Evolutionary conservation across 2,113 vertebrate genomes (phyloP).

Genomic region (Zosterops hypoxanthus): DNA sequence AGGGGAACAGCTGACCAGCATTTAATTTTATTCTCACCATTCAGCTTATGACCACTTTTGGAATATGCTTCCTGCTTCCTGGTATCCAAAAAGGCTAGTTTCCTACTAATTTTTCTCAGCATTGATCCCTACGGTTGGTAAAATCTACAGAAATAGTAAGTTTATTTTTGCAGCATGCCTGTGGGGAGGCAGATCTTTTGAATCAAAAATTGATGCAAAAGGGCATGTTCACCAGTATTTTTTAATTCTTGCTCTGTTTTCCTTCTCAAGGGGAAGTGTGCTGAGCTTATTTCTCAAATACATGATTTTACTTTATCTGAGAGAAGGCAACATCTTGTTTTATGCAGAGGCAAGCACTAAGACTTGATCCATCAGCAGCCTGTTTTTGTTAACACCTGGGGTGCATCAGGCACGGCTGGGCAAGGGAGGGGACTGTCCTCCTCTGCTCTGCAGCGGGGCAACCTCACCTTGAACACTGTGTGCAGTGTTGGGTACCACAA

Average conservation of each 20-base stretch:
- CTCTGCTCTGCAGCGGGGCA: fast-evolving
- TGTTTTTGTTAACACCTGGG: not conserved
- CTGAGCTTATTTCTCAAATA: not conserved
- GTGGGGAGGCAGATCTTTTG: not conserved
- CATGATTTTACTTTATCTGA: not conserved
- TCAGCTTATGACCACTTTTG: not conserved
- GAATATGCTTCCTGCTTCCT: not conserved
- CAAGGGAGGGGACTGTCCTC: not conserved
- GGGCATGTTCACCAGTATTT: not conserved
- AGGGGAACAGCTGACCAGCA: not conserved
- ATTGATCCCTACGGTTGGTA: not conserved
- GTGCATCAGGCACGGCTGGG: not conserved
- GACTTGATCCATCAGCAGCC: not conserved
- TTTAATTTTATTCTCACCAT: not conserved
- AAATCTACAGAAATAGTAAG: not conserved
- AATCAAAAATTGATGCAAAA: not conserved
- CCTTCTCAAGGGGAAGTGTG: not conserved
- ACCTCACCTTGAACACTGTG: not conserved
- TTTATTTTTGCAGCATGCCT: not conserved
- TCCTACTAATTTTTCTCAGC: not conserved
- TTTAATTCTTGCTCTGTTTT: not conserved
- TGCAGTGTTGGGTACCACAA: not conserved
- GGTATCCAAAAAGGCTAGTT: not conserved
- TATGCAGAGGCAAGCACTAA: not conserved
- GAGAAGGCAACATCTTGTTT: not conserved